These are phyloP conservation scores for Eupsittula cactorum DNA, from an alignment of 2,113 vertebrate species.

Conservation along the genomic window DNA sequence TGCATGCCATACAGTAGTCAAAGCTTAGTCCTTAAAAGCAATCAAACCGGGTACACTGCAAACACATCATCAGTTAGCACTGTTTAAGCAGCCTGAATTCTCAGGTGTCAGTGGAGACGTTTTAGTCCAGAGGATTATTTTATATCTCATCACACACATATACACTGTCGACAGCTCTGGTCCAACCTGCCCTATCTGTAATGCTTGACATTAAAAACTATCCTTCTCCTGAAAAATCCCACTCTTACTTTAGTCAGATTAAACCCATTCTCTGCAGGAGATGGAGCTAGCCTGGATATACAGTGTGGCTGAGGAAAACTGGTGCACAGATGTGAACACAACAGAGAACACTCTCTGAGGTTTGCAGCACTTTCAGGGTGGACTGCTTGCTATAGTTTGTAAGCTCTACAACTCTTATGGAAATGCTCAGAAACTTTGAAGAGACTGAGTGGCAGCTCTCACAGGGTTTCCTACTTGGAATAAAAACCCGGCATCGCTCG, in stretches of 20 bases:
- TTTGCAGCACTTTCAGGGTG: background rate
- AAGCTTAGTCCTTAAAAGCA: constrained; percentile 67
- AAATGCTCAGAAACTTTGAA: background rate
- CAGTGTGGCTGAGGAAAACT: background rate
- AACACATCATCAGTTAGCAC: constrained; percentile 60
- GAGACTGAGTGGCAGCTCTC: background rate
- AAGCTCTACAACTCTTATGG: background rate
- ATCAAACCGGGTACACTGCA: constrained; percentile 41
- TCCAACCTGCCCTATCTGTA: background rate
- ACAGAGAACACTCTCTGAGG: background rate
- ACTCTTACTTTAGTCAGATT: background rate
- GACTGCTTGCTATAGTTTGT: background rate
- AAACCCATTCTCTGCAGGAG: background rate
- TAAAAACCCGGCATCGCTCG: background rate
- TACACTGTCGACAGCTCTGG: background rate
- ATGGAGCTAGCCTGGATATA: background rate
- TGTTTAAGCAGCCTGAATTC: constrained; percentile 54
- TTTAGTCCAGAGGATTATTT: constrained; percentile 35
- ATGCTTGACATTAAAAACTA: background rate
- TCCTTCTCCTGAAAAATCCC: background rate
- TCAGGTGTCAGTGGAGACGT: background rate
- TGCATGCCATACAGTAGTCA: constrained; percentile 75
- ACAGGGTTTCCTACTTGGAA: background rate
- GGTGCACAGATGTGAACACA: background rate
- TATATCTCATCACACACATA: background rate